Evolutionary conservation across 2,888 invertebrate genomes (phyloP).

Genomic region (Strigamia transsilvanica): DNA sequence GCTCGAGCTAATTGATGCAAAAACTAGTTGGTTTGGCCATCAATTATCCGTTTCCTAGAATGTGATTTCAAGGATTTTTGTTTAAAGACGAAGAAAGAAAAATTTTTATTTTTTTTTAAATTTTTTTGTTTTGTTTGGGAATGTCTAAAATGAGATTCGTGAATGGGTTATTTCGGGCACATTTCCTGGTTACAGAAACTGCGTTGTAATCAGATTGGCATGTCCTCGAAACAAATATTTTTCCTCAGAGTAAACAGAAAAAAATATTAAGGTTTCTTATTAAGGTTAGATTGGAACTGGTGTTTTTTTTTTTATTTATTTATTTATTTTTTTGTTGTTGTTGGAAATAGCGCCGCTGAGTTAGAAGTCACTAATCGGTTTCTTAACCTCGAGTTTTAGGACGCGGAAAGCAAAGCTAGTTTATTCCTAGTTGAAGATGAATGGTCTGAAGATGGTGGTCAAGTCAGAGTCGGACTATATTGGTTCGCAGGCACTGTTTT

Average conservation of each 20-base stretch:
- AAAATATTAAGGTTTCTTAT: slow-evolving; percentile 1
- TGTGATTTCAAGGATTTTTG: neutral
- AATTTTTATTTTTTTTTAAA: neutral
- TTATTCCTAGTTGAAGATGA: too few relatives aligned
- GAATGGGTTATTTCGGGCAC: neutral
- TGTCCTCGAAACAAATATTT: slow-evolving; percentile 17
- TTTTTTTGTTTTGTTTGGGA: neutral
- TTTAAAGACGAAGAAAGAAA: neutral
- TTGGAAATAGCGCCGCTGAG: too few relatives aligned
- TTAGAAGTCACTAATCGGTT: neutral
- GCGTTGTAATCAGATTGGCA: slow-evolving; percentile 10
- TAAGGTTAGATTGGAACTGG: neutral
- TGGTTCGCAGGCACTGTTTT: too few relatives aligned
- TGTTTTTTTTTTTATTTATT: neutral
- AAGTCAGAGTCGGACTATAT: too few relatives aligned
- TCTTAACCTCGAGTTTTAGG: too few relatives aligned
- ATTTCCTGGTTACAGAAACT: neutral
- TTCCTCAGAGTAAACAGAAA: neutral
- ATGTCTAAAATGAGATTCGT: neutral
- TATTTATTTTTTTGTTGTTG: neutral
- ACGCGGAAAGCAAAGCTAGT: too few relatives aligned
- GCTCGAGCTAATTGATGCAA: neutral
- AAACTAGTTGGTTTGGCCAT: neutral
- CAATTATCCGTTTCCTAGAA: slow-evolving; percentile 8
- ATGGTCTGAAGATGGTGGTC: too few relatives aligned